A percentile compares a stretch with the other conserved stretches of the same genome.
Evolutionary conservation across 2,888 invertebrate species (phyloP).

Genomic region (Cyclophora albipunctata): DNA sequence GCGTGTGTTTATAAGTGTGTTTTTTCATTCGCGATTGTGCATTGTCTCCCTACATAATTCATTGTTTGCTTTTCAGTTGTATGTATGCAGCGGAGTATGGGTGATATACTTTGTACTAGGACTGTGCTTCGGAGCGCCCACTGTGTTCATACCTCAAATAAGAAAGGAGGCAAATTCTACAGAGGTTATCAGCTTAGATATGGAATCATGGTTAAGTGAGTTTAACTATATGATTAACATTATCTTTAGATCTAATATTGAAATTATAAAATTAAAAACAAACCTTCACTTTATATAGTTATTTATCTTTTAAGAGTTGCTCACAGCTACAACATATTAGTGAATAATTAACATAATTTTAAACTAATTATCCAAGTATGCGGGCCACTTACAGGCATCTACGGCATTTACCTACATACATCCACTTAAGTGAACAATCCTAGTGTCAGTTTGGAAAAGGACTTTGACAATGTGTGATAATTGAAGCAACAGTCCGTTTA

Average conservation of each 20-base stretch:
- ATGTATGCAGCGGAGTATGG: conserved; percentile 30
- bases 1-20: no score
- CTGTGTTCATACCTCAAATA: conserved; percentile 39
- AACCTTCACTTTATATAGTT: no score
- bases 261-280: neutral
- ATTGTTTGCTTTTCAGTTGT: conserved; percentile 24
- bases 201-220: conserved; percentile 46
- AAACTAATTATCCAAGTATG: no score
- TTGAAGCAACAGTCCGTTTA: no score
- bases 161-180: conserved; percentile 31
- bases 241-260: neutral
- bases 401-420: no score
- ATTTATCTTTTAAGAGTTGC: neutral
- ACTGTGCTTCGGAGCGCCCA: conserved; percentile 36
- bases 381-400: no score
- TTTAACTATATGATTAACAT: neutral
- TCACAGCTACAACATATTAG: neutral
- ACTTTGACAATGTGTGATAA: no score
- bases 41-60: neutral
- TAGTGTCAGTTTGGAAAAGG: no score
- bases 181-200: conserved; percentile 27
- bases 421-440: no score
- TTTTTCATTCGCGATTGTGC: neutral
- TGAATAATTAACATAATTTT: no score
- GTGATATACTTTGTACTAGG: conserved; percentile 34